phyloP scores from a whole-genome alignment of 2,797 vertebrate genomes.

The Nannoperca obscura region DNA sequence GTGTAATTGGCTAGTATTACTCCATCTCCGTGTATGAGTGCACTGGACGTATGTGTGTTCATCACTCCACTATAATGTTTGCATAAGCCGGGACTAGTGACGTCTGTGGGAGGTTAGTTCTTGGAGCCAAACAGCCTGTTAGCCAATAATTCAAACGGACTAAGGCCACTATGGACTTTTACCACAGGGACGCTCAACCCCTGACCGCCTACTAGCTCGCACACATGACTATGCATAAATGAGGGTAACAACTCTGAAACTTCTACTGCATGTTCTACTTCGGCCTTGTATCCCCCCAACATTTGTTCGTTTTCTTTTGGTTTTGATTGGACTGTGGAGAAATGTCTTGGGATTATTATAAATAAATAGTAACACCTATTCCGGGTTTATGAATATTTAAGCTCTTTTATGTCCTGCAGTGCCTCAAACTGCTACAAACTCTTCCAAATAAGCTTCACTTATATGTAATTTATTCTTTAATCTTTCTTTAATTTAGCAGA shows the following conservation, averaged over 20 bases:
- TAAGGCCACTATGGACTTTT: conserved; percentile 69
- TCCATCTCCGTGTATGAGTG: conserved; percentile 55
- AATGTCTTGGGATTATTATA: conserved; percentile 35
- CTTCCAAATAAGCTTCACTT: conserved; percentile 31
- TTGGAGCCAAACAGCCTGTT: conserved; percentile 68
- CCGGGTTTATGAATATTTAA: conserved; percentile 59
- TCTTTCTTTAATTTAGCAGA: conserved; percentile 6
- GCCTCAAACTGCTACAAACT: conserved; percentile 50
- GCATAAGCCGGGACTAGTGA: conserved; percentile 67
- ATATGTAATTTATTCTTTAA: conserved; percentile 5
- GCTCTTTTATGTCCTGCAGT: conserved; percentile 31
- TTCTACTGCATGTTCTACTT: conserved; percentile 18
- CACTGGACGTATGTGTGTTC: conserved; percentile 58
- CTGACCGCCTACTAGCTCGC: conserved; percentile 36
- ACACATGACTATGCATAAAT: conserved; percentile 74
- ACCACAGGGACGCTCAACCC: conserved; percentile 59
- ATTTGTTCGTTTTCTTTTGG: conserved; percentile 28
- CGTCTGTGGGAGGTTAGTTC: conserved; percentile 69
- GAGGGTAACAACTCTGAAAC: conserved; percentile 46
- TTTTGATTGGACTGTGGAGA: conserved; percentile 14
- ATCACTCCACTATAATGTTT: conserved; percentile 75
- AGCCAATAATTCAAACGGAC: conserved; percentile 72
- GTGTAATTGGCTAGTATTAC: conserved; percentile 72
- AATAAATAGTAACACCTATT: conserved; percentile 50
- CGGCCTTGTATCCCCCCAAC: background rate